Conservation (phyloP, 2,888 invertebrate species). For the Abrostola tripartita region DNA sequence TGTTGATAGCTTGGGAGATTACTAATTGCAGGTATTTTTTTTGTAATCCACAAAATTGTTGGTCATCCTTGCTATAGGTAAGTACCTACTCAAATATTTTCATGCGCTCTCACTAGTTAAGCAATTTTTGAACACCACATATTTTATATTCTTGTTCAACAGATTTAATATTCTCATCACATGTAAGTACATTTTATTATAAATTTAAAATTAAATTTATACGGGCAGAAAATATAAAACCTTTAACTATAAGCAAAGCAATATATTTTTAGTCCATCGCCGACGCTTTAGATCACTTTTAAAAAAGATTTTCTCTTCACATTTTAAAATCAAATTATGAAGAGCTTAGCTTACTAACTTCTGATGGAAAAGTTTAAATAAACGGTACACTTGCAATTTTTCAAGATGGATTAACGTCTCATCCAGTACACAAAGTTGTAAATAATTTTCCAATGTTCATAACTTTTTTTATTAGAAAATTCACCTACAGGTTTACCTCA, state of each 20-base stretch:
- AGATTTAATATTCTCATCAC: too few species aligned
- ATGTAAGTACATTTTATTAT: too few species aligned
- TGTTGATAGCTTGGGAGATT: too few species aligned
- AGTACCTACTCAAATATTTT: too few species aligned
- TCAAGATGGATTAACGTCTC: slow-evolving; percentile 53
- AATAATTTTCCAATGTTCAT: slow-evolving; percentile 39
- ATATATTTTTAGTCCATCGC: slow-evolving; percentile 20
- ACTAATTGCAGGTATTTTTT: too few species aligned
- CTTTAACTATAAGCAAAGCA: slow-evolving; percentile 10
- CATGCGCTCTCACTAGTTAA: too few species aligned
- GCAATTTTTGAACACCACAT: too few species aligned
- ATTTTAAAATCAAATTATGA: slow-evolving; percentile 59
- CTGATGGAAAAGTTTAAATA: slow-evolving; percentile 56
- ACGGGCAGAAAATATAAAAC: neutral
- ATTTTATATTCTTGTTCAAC: too few species aligned
- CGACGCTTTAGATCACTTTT: slow-evolving; percentile 41
- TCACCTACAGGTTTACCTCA: neutral
- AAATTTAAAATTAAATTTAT: neutral
- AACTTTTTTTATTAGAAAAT: neutral
- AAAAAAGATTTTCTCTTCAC: slow-evolving; percentile 44
- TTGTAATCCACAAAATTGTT: too few species aligned
- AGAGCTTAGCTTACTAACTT: slow-evolving; percentile 52
- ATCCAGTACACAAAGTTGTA: slow-evolving; percentile 41
- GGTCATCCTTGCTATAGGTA: too few species aligned
- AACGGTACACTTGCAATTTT: slow-evolving; percentile 50